Conservation (phyloP, 2,113 vertebrate genomes). For the Nesospiza acunhae region DNA sequence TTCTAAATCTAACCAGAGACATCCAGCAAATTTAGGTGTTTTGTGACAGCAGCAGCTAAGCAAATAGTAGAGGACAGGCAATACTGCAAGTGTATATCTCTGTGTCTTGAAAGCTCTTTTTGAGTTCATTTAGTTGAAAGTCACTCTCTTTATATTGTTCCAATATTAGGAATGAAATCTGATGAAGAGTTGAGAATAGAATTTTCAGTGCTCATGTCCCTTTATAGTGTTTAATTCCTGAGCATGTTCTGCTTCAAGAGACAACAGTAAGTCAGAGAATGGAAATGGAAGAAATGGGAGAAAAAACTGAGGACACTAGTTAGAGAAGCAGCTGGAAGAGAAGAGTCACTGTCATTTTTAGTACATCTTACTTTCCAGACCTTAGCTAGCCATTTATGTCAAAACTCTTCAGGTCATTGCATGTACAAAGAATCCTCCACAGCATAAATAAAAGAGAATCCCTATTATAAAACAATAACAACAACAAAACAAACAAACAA, state of each 20-base stretch:
- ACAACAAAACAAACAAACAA: background rate
- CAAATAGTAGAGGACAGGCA: background rate
- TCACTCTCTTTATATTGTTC: background rate
- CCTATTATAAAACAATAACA: background rate
- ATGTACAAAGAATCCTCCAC: background rate
- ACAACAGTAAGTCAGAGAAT: background rate
- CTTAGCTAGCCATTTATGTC: background rate
- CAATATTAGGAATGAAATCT: background rate
- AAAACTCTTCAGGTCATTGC: background rate
- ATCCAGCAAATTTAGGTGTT: background rate
- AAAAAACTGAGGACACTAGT: background rate
- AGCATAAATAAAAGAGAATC: background rate
- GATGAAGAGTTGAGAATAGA: background rate
- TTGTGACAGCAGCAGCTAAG: background rate
- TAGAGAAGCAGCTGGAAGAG: background rate
- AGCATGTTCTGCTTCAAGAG: background rate
- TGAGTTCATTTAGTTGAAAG: background rate
- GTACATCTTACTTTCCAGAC: background rate
- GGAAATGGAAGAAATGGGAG: background rate
- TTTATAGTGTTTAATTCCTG: background rate
- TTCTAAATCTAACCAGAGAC: background rate
- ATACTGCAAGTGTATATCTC: background rate
- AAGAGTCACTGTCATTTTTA: background rate
- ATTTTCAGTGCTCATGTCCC: background rate
- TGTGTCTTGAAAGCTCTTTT: background rate